Conservation (phyloP, 2,113 vertebrate genomes). For the Macquaria australasica region DNA sequence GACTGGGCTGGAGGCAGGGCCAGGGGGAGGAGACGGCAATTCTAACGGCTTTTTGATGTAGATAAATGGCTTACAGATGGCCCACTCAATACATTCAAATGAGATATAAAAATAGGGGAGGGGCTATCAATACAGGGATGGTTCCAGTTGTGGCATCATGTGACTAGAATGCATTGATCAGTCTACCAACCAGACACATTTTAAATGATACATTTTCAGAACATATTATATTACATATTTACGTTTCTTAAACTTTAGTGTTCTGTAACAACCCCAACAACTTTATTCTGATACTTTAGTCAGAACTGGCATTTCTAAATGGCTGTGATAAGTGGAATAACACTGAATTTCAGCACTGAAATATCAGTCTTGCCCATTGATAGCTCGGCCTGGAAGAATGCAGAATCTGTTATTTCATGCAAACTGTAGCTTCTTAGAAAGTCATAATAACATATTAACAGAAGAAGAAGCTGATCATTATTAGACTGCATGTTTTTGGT, state of each 20-base stretch:
- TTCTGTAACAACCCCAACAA: neutral
- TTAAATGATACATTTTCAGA: neutral
- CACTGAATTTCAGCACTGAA: neutral
- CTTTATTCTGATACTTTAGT: neutral
- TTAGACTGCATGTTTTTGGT: neutral
- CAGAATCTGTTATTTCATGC: neutral
- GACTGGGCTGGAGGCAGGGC: constrained; percentile 59
- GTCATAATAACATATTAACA: neutral
- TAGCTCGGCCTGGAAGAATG: neutral
- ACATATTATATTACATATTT: neutral
- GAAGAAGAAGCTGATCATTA: neutral
- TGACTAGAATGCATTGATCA: constrained; percentile 52
- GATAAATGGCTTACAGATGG: constrained; percentile 88
- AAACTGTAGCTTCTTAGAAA: neutral
- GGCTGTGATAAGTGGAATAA: neutral
- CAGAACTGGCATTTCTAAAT: neutral
- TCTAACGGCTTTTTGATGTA: constrained; percentile 85
- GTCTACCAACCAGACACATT: constrained; percentile 3
- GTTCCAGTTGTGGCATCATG: constrained; percentile 43
- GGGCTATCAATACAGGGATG: constrained; percentile 55
- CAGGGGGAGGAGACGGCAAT: constrained; percentile 67
- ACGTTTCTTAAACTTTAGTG: too few species aligned
- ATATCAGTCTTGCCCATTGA: neutral
- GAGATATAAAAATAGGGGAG: constrained; percentile 79
- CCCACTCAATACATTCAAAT: constrained; percentile 86